These are phyloP conservation scores for Calycopis cecrops DNA, from an alignment of 1,140 invertebrate genomes.

Conservation along the genomic window DNA sequence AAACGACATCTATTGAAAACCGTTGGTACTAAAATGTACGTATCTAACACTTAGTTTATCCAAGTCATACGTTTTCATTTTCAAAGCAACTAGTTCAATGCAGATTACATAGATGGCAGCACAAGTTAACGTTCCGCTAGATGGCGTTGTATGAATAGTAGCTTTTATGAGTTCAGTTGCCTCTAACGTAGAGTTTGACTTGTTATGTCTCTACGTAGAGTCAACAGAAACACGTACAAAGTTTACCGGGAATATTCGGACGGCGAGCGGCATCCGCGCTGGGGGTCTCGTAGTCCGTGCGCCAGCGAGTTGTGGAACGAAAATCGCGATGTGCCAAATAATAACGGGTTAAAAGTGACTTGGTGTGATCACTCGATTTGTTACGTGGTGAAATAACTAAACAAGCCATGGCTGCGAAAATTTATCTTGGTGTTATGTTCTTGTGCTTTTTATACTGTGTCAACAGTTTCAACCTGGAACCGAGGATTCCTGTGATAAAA, in stretches of 20 bases:
- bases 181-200: slow-evolving; percentile 34
- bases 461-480: slow-evolving; percentile 87
- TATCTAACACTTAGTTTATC: no score
- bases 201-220: slow-evolving; percentile 44
- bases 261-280: slow-evolving; percentile 58
- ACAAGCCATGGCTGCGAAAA: slow-evolving; percentile 51
- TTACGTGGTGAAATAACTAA: slow-evolving; percentile 43
- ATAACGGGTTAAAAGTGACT: slow-evolving; percentile 55
- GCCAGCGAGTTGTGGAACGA: slow-evolving; percentile 35
- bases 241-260: slow-evolving; percentile 58
- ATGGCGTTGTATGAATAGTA: slow-evolving; percentile 30
- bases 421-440: slow-evolving; percentile 55
- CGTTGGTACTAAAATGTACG: no score
- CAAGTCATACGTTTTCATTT: no score
- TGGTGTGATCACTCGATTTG: slow-evolving; percentile 44
- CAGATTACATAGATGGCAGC: slow-evolving; percentile 16
- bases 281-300: slow-evolving; percentile 48
- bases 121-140: slow-evolving; percentile 16
- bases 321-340: slow-evolving; percentile 67
- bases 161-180: slow-evolving; percentile 66
- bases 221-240: slow-evolving; percentile 41
- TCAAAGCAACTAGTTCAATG: no score
- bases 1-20: no score
- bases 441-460: slow-evolving; percentile 62
- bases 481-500: slow-evolving; percentile 89